Evolutionary conservation across 1,140 invertebrate species (phyloP).

Genomic region (Papilio helenus): DNA sequence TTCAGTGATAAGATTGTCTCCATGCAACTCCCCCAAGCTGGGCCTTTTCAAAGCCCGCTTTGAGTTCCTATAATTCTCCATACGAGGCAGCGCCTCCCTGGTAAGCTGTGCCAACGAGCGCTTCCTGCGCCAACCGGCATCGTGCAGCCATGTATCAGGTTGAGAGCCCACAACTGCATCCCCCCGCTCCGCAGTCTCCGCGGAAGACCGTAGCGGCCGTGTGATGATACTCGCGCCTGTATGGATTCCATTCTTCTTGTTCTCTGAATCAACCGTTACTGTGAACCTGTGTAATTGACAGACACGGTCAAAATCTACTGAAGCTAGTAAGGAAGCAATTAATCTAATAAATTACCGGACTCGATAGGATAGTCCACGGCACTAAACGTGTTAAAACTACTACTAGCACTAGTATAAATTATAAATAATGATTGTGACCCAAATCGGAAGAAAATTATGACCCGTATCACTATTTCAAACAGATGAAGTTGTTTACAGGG

Average conservation of each 20-base stretch:
- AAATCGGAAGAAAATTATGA: too few species aligned
- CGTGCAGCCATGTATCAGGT: conserved; percentile 71
- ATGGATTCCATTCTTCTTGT: conserved; percentile 76
- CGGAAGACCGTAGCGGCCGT: conserved; percentile 62
- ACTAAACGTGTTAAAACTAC: too few species aligned
- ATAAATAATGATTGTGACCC: too few species aligned
- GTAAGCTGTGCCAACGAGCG: conserved; percentile 84
- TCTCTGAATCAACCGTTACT: conserved; percentile 64
- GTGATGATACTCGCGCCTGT: conserved; percentile 75
- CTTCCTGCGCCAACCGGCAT: conserved; percentile 77
- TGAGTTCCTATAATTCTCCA: conserved; percentile 95
- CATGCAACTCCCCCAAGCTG: conserved; percentile 89
- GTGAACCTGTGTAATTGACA: conserved; percentile 57
- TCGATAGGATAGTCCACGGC: too few species aligned
- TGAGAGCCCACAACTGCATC: conserved; percentile 49
- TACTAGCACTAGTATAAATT: too few species aligned
- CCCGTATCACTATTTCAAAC: too few species aligned
- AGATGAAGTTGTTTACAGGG: too few species aligned
- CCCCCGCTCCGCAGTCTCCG: conserved; percentile 63
- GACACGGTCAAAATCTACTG: background rate
- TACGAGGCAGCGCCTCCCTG: conserved; percentile 91
- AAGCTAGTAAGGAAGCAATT: too few species aligned
- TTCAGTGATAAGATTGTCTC: conserved; percentile 80
- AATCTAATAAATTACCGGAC: too few species aligned
- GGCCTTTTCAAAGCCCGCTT: conserved; percentile 88